Conservation (phyloP, 2,113 vertebrate species). For the Ceratotherium simum region DNA sequence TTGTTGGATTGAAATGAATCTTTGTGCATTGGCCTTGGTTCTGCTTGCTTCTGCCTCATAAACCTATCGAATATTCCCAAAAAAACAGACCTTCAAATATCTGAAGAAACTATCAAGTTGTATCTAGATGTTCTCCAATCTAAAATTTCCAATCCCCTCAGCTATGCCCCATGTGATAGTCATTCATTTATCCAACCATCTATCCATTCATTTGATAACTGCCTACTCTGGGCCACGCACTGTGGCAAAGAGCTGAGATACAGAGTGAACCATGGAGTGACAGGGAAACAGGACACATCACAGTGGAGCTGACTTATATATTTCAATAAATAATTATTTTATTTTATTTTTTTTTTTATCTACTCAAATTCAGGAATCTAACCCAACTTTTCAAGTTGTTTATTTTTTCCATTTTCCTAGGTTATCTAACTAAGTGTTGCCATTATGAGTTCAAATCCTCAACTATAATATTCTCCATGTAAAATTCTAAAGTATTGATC, state of each 20-base stretch:
- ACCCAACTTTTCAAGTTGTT: background rate
- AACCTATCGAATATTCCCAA: background rate
- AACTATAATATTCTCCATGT: background rate
- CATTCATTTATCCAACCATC: background rate
- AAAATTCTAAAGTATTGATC: background rate
- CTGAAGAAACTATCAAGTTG: background rate
- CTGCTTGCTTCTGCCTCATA: background rate
- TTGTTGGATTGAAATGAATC: background rate
- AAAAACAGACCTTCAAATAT: background rate
- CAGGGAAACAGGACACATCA: background rate
- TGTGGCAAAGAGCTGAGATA: background rate
- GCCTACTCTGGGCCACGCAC: background rate
- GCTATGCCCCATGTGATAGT: background rate
- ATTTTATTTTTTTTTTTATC: background rate
- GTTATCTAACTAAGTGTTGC: background rate
- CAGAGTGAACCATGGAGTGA: background rate
- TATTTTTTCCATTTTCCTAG: background rate
- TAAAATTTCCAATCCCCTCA: conserved; percentile 15
- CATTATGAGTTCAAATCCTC: background rate
- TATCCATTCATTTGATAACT: background rate
- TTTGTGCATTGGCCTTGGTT: background rate
- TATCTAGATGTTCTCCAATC: background rate
- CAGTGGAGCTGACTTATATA: background rate
- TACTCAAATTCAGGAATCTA: background rate
- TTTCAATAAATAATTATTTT: background rate